Evolutionary conservation across 64 coral and sea anemone species (phyloP), one percentile per base, ranked within the genome.

Genomic region (Pachyseris speciosa): DNA sequence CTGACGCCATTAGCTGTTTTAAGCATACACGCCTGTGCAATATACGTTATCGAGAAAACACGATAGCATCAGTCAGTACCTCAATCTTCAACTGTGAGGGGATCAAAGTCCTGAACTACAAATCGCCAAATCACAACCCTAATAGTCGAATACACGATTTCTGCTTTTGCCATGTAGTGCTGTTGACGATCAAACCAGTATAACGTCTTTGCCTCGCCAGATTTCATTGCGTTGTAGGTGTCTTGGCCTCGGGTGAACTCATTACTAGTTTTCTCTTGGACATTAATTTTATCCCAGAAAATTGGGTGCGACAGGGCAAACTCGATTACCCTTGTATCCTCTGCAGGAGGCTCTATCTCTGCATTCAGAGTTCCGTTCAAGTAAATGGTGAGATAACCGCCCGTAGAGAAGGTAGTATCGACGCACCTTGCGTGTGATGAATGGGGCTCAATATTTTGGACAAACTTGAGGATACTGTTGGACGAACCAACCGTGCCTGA

Each of bases 251-350:
- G 12, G 1, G 74, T 44, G 19, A 78, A 65, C 19, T 90, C 59
- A 32, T 19, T 22, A 20, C 5, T 12, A 7, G 38, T 68, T 51
- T 79, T 67, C 42, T 78, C 72, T 50, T 90, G 37, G 12, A 90
- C 34, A 57, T 90, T 90, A 32, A 78, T 50, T 24, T 67, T 78
- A 16, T 0, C 16, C 4, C n/a, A 61, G 2, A 2, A 0, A 24
- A 27, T 1, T 49, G 6, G 11, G 48, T 26, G 22, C 24, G 84
- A 86, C 40, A 86, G 31, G 8, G 84, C 84, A 86, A 86, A 72
- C 40, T 86, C 84, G 39, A 86, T 12, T 9, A 86, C 43, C 24
- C 24, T 68, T 17, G 24, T 44, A 34, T 69, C 67, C 7, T 0
- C 17, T 72, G 39, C 13, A 43, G 25, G 30, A 8, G 42, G 42